Evolutionary conservation across 2,888 invertebrate genomes (phyloP), one percentile per base, ranked within the genome.

Genomic region (Phanerotoma sp.): DNA sequence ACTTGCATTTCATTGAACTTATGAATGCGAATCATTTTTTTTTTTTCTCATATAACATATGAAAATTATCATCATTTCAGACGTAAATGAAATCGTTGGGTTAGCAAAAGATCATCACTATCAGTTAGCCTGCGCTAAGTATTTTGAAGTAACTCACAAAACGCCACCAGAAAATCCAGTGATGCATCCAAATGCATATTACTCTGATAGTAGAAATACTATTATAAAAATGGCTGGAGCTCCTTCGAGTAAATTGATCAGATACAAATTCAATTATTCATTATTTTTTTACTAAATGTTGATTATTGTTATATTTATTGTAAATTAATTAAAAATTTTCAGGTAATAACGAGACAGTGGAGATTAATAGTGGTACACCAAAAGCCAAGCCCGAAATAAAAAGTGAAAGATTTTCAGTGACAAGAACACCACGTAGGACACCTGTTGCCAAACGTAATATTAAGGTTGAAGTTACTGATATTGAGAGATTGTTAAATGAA

Each of bases 131-230:
- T 97, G 97, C 77, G 88, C 88, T 37, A 87, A 88, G 72, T 93
- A 91, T 75, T 96, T 93, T 78, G 89, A 91, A 79, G 79, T 83
- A 47, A 82, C 82, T 0, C 91, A 91, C 62, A 84, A 84, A 64
- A 78, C 81, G 5, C 80, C 83, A n/a, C 70, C 84, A 11, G 86
- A 85, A 33, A 79, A 84, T 35, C 85, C 86, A 3, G 86, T 94
- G 33, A 86, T 86, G 18, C 96, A 97, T 79, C 97, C 97, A 0
- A 96, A 96, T 79, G 89, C 90, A 63, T 97, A 89, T 77, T 96
- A 91, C 77, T 86, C 88, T 66, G 91, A 93, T 70, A 93, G 90
- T 69, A 84, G 85, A 65, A 84, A 83, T 63, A 66, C 86, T 15
- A 51, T 64, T 18, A 41, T 45, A 10, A 62, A 71, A 59, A 65